A percentile compares a stretch with the other conserved stretches of the same genome.
phyloP scores from a whole-genome alignment of 2,797 vertebrate species.

The Pachyuromys duprasi region DNA sequence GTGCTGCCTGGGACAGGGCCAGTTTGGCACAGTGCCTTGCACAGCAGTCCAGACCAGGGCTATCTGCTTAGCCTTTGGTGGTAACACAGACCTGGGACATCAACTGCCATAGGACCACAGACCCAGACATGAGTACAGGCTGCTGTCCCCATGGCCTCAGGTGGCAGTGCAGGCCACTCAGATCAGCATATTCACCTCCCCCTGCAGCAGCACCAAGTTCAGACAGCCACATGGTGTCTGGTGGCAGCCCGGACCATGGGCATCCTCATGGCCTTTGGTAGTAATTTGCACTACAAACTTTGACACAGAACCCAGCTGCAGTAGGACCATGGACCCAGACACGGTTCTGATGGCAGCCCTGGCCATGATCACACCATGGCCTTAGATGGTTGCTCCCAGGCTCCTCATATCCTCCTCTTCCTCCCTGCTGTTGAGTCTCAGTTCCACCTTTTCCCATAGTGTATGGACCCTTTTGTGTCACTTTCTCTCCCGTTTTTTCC shows the following conservation, averaged over 20 bases:
- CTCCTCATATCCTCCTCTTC: background rate
- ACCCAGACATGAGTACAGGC: background rate
- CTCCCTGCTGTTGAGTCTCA: background rate
- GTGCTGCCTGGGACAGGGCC: background rate
- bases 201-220: background rate
- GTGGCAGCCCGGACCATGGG: background rate
- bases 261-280: background rate
- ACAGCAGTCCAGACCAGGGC: background rate
- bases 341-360: background rate
- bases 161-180: background rate
- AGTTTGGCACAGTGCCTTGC: background rate
- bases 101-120: background rate
- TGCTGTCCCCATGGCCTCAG: background rate
- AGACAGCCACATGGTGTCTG: background rate
- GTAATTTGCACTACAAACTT: background rate
- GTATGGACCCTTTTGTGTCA: too few relatives aligned
- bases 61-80: background rate
- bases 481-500: too few relatives aligned
- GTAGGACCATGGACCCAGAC: background rate
- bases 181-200: background rate
- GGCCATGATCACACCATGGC: background rate
- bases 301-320: background rate
- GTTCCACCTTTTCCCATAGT: background rate
- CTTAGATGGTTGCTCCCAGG: background rate
- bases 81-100: background rate